Conservation (phyloP, 1,140 invertebrate species). For the Monochamus saltuarius region DNA sequence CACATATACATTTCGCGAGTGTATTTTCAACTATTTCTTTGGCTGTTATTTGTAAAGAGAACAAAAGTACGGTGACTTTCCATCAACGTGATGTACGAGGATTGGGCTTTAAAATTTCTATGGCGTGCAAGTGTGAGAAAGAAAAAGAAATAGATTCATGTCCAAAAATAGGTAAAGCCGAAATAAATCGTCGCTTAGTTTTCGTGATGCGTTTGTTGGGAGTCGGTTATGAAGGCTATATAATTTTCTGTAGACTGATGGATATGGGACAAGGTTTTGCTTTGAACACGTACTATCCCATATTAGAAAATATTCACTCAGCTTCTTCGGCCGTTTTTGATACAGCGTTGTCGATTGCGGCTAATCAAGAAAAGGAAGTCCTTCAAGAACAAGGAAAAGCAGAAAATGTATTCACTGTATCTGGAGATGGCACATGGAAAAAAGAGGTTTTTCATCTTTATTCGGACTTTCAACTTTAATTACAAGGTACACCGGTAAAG, state of each 20-base stretch:
- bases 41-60: constrained; percentile 15
- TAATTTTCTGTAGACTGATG: constrained; percentile 33
- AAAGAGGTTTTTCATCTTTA: constrained; percentile 38
- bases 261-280: constrained; percentile 19
- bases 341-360: constrained; percentile 9
- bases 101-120: constrained; percentile 22
- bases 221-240: constrained; percentile 27
- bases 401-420: constrained; percentile 31
- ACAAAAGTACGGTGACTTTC: constrained; percentile 14
- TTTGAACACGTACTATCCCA: constrained; percentile 18
- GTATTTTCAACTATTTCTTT: constrained; percentile 7
- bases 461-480: constrained; percentile 36
- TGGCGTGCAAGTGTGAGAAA: constrained; percentile 22
- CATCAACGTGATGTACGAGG: constrained; percentile 6
- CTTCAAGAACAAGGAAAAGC: constrained; percentile 16
- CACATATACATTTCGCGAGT: constrained; percentile 10
- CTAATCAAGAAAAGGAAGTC: constrained; percentile 13
- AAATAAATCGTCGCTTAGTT: constrained; percentile 36
- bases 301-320: constrained; percentile 23
- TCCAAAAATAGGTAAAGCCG: constrained; percentile 26
- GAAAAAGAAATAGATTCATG: constrained; percentile 27
- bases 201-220: constrained; percentile 30
- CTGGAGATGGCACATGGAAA: constrained; percentile 36
- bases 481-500: constrained; percentile 34
- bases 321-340: constrained; percentile 1